Evolutionary conservation across 2,113 vertebrate species (phyloP), one percentile per base, ranked within the genome.

Genomic region (Lamprologus callipterus): DNA sequence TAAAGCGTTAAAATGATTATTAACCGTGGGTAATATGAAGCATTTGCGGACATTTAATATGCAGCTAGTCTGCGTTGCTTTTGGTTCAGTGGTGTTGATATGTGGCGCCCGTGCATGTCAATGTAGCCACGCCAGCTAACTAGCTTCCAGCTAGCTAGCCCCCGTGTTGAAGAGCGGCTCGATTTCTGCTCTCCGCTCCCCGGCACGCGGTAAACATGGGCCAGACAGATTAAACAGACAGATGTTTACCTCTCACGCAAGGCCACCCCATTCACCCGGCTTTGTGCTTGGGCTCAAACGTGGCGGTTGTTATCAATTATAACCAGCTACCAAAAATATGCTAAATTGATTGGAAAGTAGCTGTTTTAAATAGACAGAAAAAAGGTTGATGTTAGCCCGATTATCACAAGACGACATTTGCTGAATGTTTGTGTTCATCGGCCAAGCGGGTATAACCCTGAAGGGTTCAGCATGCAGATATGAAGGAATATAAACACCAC

Each of bases 141-240:
- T 94, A 93, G 93, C 92, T 81, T 47, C 4, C 5, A 58, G 91
- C 91, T 93, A 92, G 89, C 80, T 93, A 92, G 93, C 87, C 82
- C 78, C 45, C 40, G 54, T 85, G 84, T 92, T 91, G 37, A 85
- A 78, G 79, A 80, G 86, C 82, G 55, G 84, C 78, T 91, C n/a
- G 81, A 35, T 28, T 23, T 78, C 17, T 58, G 23, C 51, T 51
- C 5, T 73, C 28, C 6, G 28, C 47, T 90, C 79, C 80, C 73
- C 85, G 53, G 68, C 94, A 94, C 90, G 93, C 93, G 92, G 91
- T 88, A 92, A 92, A 94, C 84, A 90, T 37, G 73, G 83, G 70
- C 5, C 70, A 88, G 75, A 2, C 28, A 70, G 26, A 31, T 37
- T 23, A 73, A 88, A 88, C 73, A 49, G 33, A 4, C 35, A 51